Percentiles rank a stretch among this genome's conserved stretches.
phyloP scores from a whole-genome alignment of 2,888 invertebrate species.

The Cerastis leucographa region DNA sequence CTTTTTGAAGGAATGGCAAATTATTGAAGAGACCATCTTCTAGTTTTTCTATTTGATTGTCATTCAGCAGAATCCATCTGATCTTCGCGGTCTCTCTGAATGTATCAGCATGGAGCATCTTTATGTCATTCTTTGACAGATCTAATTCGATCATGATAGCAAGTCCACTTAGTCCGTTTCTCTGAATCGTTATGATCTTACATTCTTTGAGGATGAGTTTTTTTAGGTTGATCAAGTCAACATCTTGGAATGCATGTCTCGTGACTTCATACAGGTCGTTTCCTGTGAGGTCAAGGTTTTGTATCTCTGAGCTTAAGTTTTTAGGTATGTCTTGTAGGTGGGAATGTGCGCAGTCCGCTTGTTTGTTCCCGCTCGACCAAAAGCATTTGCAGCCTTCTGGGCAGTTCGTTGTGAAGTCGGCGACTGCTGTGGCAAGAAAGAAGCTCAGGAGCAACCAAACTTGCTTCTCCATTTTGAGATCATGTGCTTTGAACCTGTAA shows the following conservation, averaged over 20 bases:
- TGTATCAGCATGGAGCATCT: constrained; percentile 92
- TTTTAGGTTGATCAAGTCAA: constrained; percentile 94
- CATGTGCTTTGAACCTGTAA: constrained; percentile 78
- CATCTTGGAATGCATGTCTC: constrained; percentile 92
- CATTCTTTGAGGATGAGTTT: constrained; percentile 94
- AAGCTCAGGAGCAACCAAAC: constrained; percentile 77
- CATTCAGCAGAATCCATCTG: constrained; percentile 93
- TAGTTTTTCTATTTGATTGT: constrained; percentile 94
- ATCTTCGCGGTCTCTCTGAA: constrained; percentile 93
- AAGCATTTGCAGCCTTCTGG: constrained; percentile 94
- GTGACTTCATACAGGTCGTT: constrained; percentile 93
- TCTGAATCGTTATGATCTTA: constrained; percentile 93
- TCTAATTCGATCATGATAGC: constrained; percentile 95
- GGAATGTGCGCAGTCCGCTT: constrained; percentile 94
- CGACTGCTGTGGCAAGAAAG: constrained; percentile 77
- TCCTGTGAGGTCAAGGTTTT: constrained; percentile 93
- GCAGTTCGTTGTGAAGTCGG: constrained; percentile 91
- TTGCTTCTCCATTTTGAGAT: constrained; percentile 79
- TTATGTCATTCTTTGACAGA: constrained; percentile 93
- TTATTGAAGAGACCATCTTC: constrained; percentile 94
- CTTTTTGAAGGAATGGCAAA: constrained; percentile 93
- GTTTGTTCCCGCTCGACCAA: constrained; percentile 96
- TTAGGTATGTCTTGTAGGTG: constrained; percentile 93
- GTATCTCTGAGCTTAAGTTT: constrained; percentile 93
- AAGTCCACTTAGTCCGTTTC: constrained; percentile 94